Conservation (phyloP, 2,797 vertebrate genomes). For the Phataginus tricuspis region DNA sequence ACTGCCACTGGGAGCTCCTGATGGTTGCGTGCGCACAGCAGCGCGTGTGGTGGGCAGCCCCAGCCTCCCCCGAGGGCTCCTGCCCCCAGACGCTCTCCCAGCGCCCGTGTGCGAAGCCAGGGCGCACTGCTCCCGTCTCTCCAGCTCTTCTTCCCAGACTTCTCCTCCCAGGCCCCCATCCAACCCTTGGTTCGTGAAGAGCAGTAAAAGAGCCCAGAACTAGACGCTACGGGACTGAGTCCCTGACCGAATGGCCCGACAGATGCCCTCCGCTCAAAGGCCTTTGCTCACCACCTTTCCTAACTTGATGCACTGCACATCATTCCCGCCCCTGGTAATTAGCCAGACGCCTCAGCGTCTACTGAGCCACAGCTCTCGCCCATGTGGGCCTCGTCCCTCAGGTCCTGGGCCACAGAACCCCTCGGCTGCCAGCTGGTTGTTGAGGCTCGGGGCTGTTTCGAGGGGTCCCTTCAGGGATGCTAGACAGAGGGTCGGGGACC, state of each 20-base stretch:
- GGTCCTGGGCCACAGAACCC: background rate
- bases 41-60: no score
- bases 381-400: background rate
- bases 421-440: no score
- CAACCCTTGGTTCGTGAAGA: background rate
- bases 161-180: no score
- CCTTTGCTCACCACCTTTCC: background rate
- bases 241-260: constrained; percentile 44
- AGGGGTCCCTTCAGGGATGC: no score
- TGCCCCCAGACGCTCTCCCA: background rate
- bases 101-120: background rate
- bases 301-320: constrained; percentile 67
- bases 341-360: background rate
- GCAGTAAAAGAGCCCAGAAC: constrained; percentile 44
- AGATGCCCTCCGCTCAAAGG: background rate
- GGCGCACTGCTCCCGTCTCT: fast-evolving
- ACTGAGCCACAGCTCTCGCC: constrained; percentile 23
- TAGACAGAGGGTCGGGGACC: no score
- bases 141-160: background rate
- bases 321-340: constrained; percentile 66
- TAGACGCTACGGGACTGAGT: constrained; percentile 40
- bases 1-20: background rate
- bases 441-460: no score
- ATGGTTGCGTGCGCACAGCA: no score
- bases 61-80: no score